Conservation (phyloP, 2,113 vertebrate genomes). For the Austrofundulus limnaeus region DNA sequence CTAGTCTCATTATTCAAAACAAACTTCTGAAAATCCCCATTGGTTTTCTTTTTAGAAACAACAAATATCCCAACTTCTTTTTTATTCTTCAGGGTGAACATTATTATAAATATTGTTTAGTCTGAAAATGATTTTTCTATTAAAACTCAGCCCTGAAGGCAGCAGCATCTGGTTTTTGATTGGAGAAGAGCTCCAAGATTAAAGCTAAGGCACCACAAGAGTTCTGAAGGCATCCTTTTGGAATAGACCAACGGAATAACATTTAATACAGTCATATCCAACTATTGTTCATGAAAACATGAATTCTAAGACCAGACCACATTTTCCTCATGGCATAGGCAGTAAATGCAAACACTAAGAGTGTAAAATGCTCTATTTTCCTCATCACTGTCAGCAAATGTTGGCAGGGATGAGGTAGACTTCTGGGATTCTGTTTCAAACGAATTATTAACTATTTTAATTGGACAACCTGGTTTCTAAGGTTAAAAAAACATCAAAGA, state of each 20-base stretch:
- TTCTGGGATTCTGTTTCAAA: too few relatives aligned
- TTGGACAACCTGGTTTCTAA: too few relatives aligned
- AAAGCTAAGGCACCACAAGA: not conserved
- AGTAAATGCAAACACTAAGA: too few relatives aligned
- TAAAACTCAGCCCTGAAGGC: not conserved
- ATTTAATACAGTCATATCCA: not conserved
- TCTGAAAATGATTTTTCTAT: not conserved
- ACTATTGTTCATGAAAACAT: not conserved
- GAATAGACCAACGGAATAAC: not conserved
- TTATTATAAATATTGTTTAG: slow-evolving; percentile 7
- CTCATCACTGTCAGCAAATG: too few relatives aligned
- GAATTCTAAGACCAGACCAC: not conserved
- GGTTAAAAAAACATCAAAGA: too few relatives aligned
- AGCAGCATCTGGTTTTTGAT: not conserved
- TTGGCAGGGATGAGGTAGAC: too few relatives aligned
- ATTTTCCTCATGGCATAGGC: too few relatives aligned
- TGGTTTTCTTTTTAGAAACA: slow-evolving; percentile 11
- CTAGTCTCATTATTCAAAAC: slow-evolving; percentile 47
- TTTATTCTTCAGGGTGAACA: not conserved
- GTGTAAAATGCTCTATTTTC: too few relatives aligned
- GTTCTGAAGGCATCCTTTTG: not conserved
- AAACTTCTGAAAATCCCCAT: slow-evolving; percentile 42
- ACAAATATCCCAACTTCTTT: slow-evolving; percentile 31
- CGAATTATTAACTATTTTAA: too few relatives aligned
- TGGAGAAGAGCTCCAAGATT: not conserved